Conservation (phyloP, 2,113 vertebrate species). For the Lipotes vexillifer region DNA sequence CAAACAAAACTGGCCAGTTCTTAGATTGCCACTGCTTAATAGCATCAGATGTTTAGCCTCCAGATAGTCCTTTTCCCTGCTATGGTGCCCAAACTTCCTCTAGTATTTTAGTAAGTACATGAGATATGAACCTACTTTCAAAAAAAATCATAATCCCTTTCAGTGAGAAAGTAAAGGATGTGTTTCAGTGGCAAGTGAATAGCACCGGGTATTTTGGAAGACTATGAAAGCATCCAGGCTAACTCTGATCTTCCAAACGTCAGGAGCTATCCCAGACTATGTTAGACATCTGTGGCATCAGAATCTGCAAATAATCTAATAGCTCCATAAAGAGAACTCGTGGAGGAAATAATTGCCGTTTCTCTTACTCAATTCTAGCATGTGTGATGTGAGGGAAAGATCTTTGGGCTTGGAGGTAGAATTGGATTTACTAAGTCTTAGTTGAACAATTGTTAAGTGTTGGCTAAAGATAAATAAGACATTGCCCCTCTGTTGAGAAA, state of each 20-base stretch:
- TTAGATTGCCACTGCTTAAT: constrained; percentile 27
- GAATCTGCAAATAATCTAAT: background rate
- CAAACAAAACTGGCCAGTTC: constrained; percentile 46
- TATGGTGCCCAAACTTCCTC: background rate
- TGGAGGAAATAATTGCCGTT: background rate
- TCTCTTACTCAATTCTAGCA: background rate
- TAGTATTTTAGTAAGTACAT: background rate
- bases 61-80: constrained; percentile 1
- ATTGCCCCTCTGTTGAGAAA: background rate
- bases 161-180: background rate
- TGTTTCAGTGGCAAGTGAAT: background rate
- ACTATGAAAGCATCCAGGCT: background rate
- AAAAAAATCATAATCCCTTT: background rate
- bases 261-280: background rate
- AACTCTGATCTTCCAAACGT: background rate
- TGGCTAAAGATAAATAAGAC: background rate
- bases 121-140: background rate
- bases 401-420: background rate
- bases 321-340: background rate
- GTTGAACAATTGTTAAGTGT: background rate
- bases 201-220: background rate
- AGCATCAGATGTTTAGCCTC: constrained; percentile 57
- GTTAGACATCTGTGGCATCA: background rate
- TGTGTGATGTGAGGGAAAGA: background rate
- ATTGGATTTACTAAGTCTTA: background rate